Conservation (phyloP, 2,888 invertebrate species). For the Esperia sulphurella region DNA sequence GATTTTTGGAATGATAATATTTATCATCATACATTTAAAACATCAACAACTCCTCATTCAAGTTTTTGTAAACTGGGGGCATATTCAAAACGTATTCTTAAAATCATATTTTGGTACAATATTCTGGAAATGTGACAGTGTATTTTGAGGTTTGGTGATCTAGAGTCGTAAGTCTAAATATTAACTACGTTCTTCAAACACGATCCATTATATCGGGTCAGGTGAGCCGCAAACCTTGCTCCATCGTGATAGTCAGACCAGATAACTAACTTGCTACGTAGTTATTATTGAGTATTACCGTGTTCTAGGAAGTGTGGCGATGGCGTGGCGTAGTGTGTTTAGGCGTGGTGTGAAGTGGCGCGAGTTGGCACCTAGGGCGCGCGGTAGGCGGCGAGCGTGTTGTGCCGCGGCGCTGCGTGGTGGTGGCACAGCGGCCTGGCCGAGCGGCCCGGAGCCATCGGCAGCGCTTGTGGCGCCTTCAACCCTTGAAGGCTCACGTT, state of each 20-base stretch:
- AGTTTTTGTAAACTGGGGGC: background rate
- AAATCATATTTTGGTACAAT: background rate
- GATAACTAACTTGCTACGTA: background rate
- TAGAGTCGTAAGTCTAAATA: background rate
- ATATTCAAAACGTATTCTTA: background rate
- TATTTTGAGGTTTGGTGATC: background rate
- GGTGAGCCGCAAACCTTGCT: no score
- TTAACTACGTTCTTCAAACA: background rate
- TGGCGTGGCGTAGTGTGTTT: background rate
- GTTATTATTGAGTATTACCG: background rate
- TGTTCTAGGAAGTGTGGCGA: background rate
- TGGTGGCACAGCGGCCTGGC: conserved; percentile 44
- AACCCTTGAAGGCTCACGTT: conserved; percentile 11
- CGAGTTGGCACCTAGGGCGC: conserved; percentile 20
- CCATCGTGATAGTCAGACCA: no score
- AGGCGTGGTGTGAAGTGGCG: conserved; percentile 2
- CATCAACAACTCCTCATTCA: background rate
- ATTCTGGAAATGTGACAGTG: background rate
- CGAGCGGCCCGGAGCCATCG: conserved; percentile 19
- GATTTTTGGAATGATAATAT: conserved; percentile 4
- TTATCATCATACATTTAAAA: background rate
- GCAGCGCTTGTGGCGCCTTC: conserved; percentile 3
- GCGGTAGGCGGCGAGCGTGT: conserved; percentile 36
- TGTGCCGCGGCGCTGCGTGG: conserved; percentile 37
- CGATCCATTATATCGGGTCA: no score